These are phyloP conservation scores for Epinephelus moara DNA, from an alignment of 2,113 vertebrate genomes.

Conservation along the genomic window DNA sequence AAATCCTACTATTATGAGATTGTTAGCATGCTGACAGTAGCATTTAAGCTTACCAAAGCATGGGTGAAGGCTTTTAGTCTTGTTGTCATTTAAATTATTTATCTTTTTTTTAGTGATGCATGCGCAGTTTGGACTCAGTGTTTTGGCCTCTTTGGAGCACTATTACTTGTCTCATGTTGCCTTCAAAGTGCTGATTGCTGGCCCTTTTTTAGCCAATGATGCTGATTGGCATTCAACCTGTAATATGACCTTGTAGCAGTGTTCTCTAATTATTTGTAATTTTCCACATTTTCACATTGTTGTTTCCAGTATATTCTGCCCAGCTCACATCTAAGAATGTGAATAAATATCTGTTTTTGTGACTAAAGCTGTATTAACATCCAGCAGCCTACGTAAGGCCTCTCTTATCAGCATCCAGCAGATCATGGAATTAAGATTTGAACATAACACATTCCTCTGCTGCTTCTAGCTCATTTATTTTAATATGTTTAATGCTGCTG, in stretches of 20 bases:
- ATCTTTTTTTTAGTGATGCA: not conserved
- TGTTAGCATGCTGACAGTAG: not conserved
- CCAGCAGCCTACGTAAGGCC: not conserved
- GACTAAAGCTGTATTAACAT: not conserved
- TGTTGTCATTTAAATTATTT: slow-evolving; percentile 5
- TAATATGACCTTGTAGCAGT: slow-evolving; percentile 1
- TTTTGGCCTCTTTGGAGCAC: slow-evolving; percentile 10
- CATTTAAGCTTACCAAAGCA: not conserved
- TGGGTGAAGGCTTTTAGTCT: not conserved
- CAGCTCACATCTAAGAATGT: not conserved
- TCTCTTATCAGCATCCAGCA: slow-evolving; percentile 46
- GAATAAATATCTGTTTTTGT: slow-evolving; percentile 4
- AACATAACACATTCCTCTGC: slow-evolving; percentile 37
- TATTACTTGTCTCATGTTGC: slow-evolving; percentile 25
- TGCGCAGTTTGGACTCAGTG: not conserved
- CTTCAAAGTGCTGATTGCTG: slow-evolving; percentile 22
- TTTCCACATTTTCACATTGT: not conserved
- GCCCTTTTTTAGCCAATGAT: slow-evolving; percentile 2
- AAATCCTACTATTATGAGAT: not conserved
- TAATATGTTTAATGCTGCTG: slow-evolving; percentile 57
- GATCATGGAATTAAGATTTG: slow-evolving; percentile 36
- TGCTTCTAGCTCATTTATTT: slow-evolving; percentile 63
- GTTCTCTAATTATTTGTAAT: not conserved
- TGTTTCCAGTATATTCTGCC: not conserved
- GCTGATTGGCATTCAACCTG: not conserved